Conservation (phyloP, 2,797 vertebrate genomes). For the Labeo calbasu region DNA sequence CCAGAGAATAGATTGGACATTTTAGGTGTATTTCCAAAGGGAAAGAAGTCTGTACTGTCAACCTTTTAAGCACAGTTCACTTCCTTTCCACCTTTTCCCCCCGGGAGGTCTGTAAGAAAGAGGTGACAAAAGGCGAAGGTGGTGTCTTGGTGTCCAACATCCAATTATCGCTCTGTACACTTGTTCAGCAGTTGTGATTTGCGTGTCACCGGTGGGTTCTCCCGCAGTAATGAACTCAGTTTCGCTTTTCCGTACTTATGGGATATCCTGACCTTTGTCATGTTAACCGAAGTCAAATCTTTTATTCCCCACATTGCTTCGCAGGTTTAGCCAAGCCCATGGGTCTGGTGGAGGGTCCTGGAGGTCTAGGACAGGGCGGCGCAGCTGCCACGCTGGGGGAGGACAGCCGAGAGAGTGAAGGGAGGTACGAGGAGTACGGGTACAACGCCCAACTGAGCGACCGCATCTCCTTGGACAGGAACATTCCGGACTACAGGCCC, state of each 20-base stretch:
- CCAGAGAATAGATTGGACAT: neutral
- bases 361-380: conserved; percentile 93
- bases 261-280: conserved; percentile 11
- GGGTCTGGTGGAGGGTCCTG: conserved; percentile 95
- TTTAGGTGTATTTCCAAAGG: conserved; percentile 19
- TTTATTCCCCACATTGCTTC: conserved; percentile 32
- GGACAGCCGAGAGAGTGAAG: conserved; percentile 86
- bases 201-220: conserved; percentile 4
- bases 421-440: conserved; percentile 92
- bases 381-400: conserved; percentile 90
- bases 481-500: conserved; percentile 96
- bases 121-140: conserved; percentile 26
- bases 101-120: neutral
- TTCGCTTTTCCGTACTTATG: neutral
- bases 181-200: conserved; percentile 1
- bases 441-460: conserved; percentile 98
- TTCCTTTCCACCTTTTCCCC: conserved; percentile 5
- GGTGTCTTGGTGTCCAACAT: conserved; percentile 34
- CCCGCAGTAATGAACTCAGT: conserved; percentile 12
- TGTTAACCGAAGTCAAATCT: conserved; percentile 2
- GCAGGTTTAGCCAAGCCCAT: conserved; percentile 95
- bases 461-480: conserved; percentile 94
- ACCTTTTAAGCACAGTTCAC: conserved; percentile 12
- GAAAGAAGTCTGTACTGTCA: conserved; percentile 10
- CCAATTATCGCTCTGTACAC: conserved; percentile 33